Conservation (phyloP, 1,140 invertebrate genomes). For the Galleria mellonella region DNA sequence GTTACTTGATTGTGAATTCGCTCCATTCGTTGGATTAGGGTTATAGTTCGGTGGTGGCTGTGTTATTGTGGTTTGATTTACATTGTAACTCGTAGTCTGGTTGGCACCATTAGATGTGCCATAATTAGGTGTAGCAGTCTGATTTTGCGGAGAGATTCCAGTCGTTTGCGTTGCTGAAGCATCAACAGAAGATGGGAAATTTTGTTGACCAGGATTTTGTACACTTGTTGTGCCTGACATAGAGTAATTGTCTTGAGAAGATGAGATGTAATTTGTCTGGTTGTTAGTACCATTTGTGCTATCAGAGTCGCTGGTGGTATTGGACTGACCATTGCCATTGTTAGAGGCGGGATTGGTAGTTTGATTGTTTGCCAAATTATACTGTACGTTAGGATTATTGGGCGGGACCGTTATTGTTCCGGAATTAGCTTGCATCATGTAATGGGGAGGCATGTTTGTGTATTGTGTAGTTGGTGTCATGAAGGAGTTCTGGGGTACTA, state of each 20-base stretch:
- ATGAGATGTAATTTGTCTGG: constrained; percentile 54
- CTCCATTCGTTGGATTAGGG: constrained; percentile 25
- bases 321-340: constrained; percentile 41
- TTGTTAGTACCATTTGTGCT: constrained; percentile 31
- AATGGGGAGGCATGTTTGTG: constrained; percentile 44
- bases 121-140: constrained; percentile 36
- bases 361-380: constrained; percentile 39
- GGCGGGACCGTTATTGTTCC: constrained; percentile 38
- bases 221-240: constrained; percentile 27
- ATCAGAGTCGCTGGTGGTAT: constrained; percentile 21
- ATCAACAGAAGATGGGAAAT: constrained; percentile 28
- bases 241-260: constrained; percentile 44
- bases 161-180: constrained; percentile 27
- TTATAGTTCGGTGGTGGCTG: constrained; percentile 40
- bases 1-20: constrained; percentile 27
- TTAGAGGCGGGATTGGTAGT: constrained; percentile 25
- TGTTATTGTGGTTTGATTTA: constrained; percentile 31
- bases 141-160: constrained; percentile 28
- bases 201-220: constrained; percentile 39
- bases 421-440: constrained; percentile 52
- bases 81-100: constrained; percentile 31
- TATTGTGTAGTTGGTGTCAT: constrained; percentile 53
- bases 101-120: constrained; percentile 34
- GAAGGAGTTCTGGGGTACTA: constrained; percentile 49
- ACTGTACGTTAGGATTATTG: constrained; percentile 45